Base-by-base conservation (phyloP, 2,888 invertebrate genomes). In the Macroteleia sp. region DNA sequence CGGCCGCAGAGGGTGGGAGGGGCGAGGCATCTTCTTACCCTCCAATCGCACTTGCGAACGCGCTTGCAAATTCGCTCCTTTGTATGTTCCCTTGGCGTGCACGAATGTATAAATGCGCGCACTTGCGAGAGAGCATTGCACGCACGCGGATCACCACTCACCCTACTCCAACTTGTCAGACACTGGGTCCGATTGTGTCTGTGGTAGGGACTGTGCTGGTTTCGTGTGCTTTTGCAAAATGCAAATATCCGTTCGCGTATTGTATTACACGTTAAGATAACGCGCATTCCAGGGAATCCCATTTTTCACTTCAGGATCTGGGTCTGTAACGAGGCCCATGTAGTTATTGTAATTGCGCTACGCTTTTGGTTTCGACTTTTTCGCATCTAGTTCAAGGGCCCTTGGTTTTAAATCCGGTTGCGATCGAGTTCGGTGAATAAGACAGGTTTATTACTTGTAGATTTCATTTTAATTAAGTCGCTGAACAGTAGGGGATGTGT, bases 211-310 rank as follows among this genome's bases (percentile, higher is more conserved):
- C n/a, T n/a, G 16, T 19, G 34, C 14, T 3, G 8, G 64, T 16
- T 32, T 20, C 17, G 36, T 16, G 30, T 77, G 32, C 41, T 48
- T 62, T 44, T 34, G 42, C 39, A 34, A 83, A 85, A 87, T 88
- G 89, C 89, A 88, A 90, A 89, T 90, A 89, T 87, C 87, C 82
- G 85, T 88, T 86, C 87, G 86, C 88, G 87, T 88, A 89, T 88
- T 89, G 88, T 89, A 86, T 90, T 89, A 88, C 86, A 83, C 86
- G 85, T 87, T 85, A 85, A 85, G 86, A 88, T 89, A 86, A 87
- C 86, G 83, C 81, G 86, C 83, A 85, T 81, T 77, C 81, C 78
- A 67, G 42, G 50, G 59, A 61, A 28, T 67, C 42, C 76, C 77
- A 81, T 83, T 83, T 84, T 82, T 85, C 77, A 83, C 80, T 52